phyloP scores from a whole-genome alignment of 2,113 vertebrate species.

The Crotalus viridis region DNA sequence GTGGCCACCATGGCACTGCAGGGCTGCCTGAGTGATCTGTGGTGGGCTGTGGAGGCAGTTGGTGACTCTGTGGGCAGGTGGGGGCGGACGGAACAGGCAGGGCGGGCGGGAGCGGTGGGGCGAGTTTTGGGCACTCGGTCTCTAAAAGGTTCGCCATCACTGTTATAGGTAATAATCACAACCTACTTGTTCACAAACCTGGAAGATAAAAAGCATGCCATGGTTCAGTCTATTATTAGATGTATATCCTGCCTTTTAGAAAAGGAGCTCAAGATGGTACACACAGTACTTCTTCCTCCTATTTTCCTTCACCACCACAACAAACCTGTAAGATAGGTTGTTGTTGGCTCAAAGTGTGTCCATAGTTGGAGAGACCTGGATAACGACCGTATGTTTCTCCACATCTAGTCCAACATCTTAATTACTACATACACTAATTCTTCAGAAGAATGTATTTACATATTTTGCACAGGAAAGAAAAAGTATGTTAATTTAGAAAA shows the following conservation, averaged over 20 bases:
- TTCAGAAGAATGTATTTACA: too few relatives aligned
- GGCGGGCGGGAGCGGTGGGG: too few relatives aligned
- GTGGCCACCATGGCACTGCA: too few relatives aligned
- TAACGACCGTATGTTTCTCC: background rate
- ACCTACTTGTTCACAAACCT: background rate
- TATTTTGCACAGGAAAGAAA: background rate
- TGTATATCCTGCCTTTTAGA: background rate
- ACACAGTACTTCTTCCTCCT: background rate
- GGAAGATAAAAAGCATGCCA: background rate
- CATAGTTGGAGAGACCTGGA: background rate
- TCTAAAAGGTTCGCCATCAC: too few relatives aligned
- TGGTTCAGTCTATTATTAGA: background rate
- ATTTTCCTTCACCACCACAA: background rate
- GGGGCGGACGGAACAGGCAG: too few relatives aligned
- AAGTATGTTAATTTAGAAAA: background rate
- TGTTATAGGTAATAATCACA: background rate
- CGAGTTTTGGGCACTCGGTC: too few relatives aligned
- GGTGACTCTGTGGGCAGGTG: too few relatives aligned
- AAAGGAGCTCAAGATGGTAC: background rate
- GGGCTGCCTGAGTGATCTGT: too few relatives aligned
- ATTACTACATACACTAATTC: background rate
- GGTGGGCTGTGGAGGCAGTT: too few relatives aligned
- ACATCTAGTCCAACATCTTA: background rate
- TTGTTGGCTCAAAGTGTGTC: background rate
- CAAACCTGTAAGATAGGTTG: background rate